A percentile compares a stretch with the other conserved stretches of the same genome.
Evolutionary conservation across 2,888 invertebrate species (phyloP).

Genomic region (Gerris lacustris): DNA sequence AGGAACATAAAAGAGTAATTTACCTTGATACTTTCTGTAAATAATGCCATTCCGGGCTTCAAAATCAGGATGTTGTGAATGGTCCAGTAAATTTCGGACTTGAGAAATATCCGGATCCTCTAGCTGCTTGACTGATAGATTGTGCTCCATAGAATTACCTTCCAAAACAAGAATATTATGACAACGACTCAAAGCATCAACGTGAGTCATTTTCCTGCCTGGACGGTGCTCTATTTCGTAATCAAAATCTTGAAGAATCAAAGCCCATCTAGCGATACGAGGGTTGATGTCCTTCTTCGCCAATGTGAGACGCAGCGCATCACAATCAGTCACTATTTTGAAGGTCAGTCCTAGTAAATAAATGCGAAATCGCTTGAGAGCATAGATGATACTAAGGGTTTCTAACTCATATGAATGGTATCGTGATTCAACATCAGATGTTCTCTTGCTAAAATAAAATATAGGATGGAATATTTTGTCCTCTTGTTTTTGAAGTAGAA

Average conservation of each 20-base stretch:
- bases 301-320: conserved; percentile 5
- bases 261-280: conserved; percentile 1
- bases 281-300: conserved; percentile 8
- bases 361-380: conserved; percentile 9
- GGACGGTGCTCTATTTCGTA: conserved; percentile 8
- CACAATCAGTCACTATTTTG: conserved; percentile 3
- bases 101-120: background rate
- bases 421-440: background rate
- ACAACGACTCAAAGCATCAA: conserved; percentile 9
- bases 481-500: background rate
- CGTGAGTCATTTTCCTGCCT: conserved; percentile 8
- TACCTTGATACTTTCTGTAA: conserved; percentile 8
- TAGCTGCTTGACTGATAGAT: background rate
- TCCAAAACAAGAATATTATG: background rate
- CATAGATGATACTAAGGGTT: conserved; percentile 2
- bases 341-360: conserved; percentile 5
- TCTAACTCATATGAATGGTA: conserved; percentile 13
- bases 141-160: background rate
- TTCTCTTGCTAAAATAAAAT: conserved; percentile 13
- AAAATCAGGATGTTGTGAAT: background rate
- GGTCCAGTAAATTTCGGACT: background rate
- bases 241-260: conserved; percentile 8
- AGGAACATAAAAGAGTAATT: conserved; percentile 9
- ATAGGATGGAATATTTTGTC: conserved; percentile 13
- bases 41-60: conserved; percentile 10